These are phyloP conservation scores for Ovibos moschatus DNA, from an alignment of 2,113 vertebrate species.

Conservation along the genomic window DNA sequence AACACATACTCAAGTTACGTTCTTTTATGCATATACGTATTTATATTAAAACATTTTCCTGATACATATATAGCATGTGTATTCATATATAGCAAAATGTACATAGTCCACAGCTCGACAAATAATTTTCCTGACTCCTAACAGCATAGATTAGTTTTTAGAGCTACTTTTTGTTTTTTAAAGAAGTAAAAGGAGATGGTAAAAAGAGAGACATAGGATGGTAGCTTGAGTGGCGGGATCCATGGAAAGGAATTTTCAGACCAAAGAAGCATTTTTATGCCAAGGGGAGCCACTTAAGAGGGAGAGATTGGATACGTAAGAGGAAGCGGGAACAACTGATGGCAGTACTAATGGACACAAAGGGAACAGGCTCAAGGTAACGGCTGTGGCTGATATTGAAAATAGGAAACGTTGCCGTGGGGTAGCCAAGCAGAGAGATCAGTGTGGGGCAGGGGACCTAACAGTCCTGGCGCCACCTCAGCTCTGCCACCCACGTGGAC, in stretches of 20 bases:
- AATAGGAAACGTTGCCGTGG: not conserved
- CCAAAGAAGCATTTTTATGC: not conserved
- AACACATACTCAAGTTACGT: not conserved
- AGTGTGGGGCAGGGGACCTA: not conserved
- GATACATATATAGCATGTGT: not conserved
- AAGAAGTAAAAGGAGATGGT: not conserved
- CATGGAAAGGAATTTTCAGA: not conserved
- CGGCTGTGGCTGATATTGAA: not conserved
- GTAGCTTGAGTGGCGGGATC: not conserved
- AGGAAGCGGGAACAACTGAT: too few relatives aligned
- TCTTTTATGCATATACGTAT: not conserved
- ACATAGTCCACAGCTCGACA: not conserved
- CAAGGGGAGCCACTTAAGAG: not conserved
- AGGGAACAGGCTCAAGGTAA: not conserved
- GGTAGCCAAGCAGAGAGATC: not conserved
- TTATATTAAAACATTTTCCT: not conserved
- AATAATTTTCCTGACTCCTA: not conserved
- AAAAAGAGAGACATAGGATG: not conserved
- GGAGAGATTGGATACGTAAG: not conserved
- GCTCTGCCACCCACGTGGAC: too few relatives aligned
- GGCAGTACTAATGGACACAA: not conserved
- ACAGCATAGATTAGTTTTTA: not conserved
- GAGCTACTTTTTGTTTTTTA: not conserved
- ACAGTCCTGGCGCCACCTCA: not conserved
- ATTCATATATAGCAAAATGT: not conserved